A percentile compares a stretch with the other conserved stretches of the same genome.
Conservation (phyloP, 2,888 invertebrate genomes). For the Chymomyza caudatula region DNA sequence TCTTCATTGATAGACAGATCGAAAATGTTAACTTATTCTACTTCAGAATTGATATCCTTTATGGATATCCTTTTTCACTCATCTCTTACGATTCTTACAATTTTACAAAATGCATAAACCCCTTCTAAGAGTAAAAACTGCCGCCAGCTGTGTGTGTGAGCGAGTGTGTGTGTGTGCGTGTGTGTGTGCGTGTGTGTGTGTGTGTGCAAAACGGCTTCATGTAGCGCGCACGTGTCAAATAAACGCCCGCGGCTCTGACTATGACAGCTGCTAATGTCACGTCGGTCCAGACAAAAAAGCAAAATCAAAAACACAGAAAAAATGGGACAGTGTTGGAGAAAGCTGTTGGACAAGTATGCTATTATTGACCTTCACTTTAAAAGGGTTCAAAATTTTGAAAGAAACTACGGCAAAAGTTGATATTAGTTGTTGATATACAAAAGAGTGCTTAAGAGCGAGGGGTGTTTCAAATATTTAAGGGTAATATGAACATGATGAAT, state of each 20-base stretch:
- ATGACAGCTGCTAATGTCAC: slow-evolving; percentile 66
- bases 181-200: not conserved
- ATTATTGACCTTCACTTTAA: slow-evolving; percentile 29
- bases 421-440: not conserved
- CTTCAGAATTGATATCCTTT: no score
- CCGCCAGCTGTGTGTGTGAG: slow-evolving; percentile 30
- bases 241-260: slow-evolving; percentile 27
- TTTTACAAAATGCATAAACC: not conserved
- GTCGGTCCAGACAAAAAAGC: slow-evolving; percentile 27
- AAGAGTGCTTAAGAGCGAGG: not conserved
- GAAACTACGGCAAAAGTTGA: not conserved
- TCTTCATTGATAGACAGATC: no score
- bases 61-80: no score
- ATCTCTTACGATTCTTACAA: no score
- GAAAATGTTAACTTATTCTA: no score
- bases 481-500: no score
- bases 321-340: slow-evolving; percentile 11
- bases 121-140: not conserved
- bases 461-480: no score
- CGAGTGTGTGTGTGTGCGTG: not conserved
- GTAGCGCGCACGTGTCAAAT: slow-evolving; percentile 37
- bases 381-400: not conserved
- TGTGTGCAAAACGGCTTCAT: slow-evolving; percentile 23
- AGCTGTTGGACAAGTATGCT: slow-evolving; percentile 15
- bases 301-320: not conserved